Percentiles rank a stretch among this genome's conserved stretches.
These are phyloP conservation scores for Pantherophis guttatus DNA, from an alignment of 2,113 vertebrate genomes.

Conservation along the genomic window DNA sequence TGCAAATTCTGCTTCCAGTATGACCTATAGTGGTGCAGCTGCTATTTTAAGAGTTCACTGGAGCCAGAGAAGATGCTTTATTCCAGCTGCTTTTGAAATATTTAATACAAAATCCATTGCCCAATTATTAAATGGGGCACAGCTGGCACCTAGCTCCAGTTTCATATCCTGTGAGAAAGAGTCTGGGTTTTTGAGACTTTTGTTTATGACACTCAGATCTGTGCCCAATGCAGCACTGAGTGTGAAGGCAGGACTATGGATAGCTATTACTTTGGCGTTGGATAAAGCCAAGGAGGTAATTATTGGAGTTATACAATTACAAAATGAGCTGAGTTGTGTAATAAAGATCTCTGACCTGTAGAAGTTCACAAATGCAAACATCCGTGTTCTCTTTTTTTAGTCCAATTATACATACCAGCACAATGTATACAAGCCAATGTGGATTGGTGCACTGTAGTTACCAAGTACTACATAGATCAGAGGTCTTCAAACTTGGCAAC, in stretches of 20 bases:
- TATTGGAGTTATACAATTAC: background rate
- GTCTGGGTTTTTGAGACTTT: background rate
- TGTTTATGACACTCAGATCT: background rate
- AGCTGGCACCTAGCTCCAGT: background rate
- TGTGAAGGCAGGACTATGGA: background rate
- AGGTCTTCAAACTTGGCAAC: too few species aligned
- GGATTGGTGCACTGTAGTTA: background rate
- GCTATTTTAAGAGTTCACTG: background rate
- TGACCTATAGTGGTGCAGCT: background rate
- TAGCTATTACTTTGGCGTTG: background rate
- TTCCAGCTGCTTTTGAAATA: background rate
- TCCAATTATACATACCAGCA: background rate
- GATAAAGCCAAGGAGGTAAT: background rate
- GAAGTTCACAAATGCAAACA: background rate
- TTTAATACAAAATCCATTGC: background rate
- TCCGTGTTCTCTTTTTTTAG: background rate
- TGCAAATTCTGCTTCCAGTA: background rate
- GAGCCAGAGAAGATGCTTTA: background rate
- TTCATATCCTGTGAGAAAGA: background rate
- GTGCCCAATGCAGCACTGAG: background rate
- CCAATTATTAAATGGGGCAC: background rate
- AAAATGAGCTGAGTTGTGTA: background rate
- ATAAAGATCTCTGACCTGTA: background rate
- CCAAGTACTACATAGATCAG: background rate
- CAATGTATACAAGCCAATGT: background rate